Evolutionary conservation across 2,888 invertebrate species (phyloP).

Genomic region (Heliconius sara): DNA sequence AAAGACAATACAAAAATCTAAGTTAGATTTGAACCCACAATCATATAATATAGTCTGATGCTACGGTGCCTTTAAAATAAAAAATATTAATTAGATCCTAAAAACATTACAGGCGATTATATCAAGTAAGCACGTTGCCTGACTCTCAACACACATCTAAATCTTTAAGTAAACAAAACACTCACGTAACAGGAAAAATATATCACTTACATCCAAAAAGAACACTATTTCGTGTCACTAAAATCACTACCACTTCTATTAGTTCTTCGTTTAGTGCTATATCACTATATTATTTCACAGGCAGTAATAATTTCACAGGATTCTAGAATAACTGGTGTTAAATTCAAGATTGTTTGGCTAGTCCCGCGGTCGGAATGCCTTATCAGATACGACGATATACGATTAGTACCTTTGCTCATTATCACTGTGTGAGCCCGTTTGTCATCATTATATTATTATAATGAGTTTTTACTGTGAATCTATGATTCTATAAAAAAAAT

Average conservation of each 20-base stretch:
- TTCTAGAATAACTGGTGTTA: constrained; percentile 27
- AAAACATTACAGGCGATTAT: not conserved
- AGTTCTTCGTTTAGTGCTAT: not conserved
- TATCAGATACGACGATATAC: constrained; percentile 45
- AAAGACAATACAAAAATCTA: not conserved
- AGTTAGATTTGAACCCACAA: not conserved
- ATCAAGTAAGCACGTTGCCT: not conserved
- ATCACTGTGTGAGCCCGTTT: constrained; percentile 22
- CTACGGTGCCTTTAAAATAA: not conserved
- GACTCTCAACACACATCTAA: not conserved
- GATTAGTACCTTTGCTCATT: constrained; percentile 36
- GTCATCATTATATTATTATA: constrained; percentile 25
- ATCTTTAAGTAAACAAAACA: constrained; percentile 5
- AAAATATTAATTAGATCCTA: not conserved
- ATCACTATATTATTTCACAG: not conserved
- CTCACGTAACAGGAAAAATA: not conserved
- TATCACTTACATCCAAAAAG: not conserved
- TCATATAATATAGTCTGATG: not conserved
- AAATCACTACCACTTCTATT: not conserved
- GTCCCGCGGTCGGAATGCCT: constrained; percentile 36
- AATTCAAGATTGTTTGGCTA: constrained; percentile 31
- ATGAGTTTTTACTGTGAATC: not conserved
- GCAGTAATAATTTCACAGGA: not conserved
- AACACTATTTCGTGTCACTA: constrained; percentile 14
- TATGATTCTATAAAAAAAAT: not conserved